Evolutionary conservation across 2,113 vertebrate species (phyloP), one percentile per base, ranked within the genome.

Genomic region (Ctenomys sociabilis): DNA sequence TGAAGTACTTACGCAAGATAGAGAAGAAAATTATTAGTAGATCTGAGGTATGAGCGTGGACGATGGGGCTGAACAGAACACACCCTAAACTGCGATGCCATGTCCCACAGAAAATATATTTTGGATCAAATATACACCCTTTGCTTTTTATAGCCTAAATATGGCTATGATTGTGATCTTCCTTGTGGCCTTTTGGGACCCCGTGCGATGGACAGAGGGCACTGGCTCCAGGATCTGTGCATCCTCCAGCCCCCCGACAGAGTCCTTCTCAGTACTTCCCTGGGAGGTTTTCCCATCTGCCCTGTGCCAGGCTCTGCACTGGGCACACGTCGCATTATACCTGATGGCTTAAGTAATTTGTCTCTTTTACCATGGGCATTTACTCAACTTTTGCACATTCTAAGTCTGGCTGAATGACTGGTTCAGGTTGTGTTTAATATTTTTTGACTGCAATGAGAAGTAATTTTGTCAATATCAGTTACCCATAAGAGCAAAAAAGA

Each of bases 401-500:
- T 4, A 2, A 90, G 2, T 68, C 37, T 77, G 49, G 8, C 59
- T 59, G 90, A 93, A 93, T 63, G 40, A 8, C 57, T 85, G n/a
- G 22, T 8, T 77, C 32, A 43, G 13, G 40, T 5, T 24, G 17
- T 59, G 13, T 21, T 92, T 64, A 63, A 28, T 45, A 37, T 85
- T n/a, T 95, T 85, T 88, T 64, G 52, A 54, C 32, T 77, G 7
- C 59, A 81, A 43, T 37, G 43, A 52, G 57, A 43, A 84, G 66
- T 26, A 75, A 75, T 82, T 82, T 13, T 37, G 82, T 90, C 78
- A 68, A 43, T 95, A 92, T 64, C 32, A 70, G 1, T 61, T 37
- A 86, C 70, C 24, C n/a, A 7, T 0, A 0, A 82, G 0, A 3
- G 75, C 13, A 78, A 6, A 61, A 70, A 1, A 0, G 0, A 1